Evolutionary conservation across 1,140 invertebrate species (phyloP), one percentile per base, ranked within the genome.

Genomic region (Heliconius nattereri): DNA sequence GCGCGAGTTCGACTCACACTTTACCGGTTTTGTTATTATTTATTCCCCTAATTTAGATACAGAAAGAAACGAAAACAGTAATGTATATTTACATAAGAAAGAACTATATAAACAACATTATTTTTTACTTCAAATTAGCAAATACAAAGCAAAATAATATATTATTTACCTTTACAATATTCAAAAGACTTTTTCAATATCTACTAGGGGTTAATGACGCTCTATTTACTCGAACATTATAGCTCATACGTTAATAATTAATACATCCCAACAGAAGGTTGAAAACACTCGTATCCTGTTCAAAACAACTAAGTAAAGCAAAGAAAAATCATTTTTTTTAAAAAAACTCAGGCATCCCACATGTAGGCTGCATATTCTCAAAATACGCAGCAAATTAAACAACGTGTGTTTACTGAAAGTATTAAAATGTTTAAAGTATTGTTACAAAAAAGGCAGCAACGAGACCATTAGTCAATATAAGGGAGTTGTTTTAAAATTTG

Each of bases 361-460:
- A 66, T 66, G 60, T 26, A 66, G 23, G 23, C 23, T 66, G 60
- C 60, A 66, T 66, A 66, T 66, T 19, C 60, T 66, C 60, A 66
- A 66, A 66, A 66, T 23, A 23, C 60, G 11, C 9, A 72, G 71
- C 32, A 72, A 72, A 72, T 37, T 72, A 35, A 72, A 37, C 71
- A 72, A 6, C 35, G 7, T 72, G 70, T 40, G 29, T 72, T 72
- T 72, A 72, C 32, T 72, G 35, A 72, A 72, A 35, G 71, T 72
- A 76, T 76, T 70, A 70, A 71, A 76, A 49, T 76, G 66, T 71
- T 76, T 70, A 76, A 52, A 71, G 26, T 76, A 66, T 76, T 71
- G 75, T 71, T 71, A 76, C 75, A 76, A 71, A 76, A 76, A 76
- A 76, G 75, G 75, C 75, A 76, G 75, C 32, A 76, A 76, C 66